Base-by-base conservation (phyloP, 2,888 invertebrate species). In the Nesidiocoris tenuis region DNA sequence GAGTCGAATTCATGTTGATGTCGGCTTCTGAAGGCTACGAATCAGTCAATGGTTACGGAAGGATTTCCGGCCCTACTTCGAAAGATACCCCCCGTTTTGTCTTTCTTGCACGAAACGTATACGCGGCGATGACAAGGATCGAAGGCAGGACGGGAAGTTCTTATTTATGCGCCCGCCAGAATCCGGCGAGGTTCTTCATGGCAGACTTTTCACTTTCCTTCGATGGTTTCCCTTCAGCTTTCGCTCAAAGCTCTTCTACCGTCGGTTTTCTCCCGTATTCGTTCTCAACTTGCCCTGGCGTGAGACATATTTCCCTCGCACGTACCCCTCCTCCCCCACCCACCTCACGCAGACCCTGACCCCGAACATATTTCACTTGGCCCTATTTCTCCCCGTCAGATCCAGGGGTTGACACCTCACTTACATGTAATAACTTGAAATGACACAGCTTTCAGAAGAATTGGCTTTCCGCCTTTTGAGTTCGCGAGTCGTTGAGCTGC, bases 361-460 rank as follows among this genome's bases (percentile, higher is more conserved):
- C 22, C 63, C 23, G 22, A 63, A n/a, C 57, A 70, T 70, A 70
- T 70, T 70, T 70, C 70, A 70, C 70, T 70, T 70, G 24, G 57
- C 25, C 70, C 59, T 70, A 70, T 70, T 70, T 70, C 54, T 70
- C 70, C 17, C 57, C 25, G 70, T 70, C 70, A 59, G 59, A 24
- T 22, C 59, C 70, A 59, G 70, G 59, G 39, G 59, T 59, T 70
- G 70, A 70, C 70, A 70, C 70, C 70, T 70, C 70, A 70, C 70
- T 70, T 70, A 70, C 70, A 70, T 70, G 70, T 70, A 70, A 70
- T 70, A 70, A 59, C 70, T 59, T 59, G 70, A 59, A 70, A 70
- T 70, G 70, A 59, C 70, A 70, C 70, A 57, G 59, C 70, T 70
- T 70, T 70, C 70, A 23, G 57, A 24, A 24, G 70, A 70, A 70